Percentiles rank a stretch among this genome's conserved stretches.
phyloP scores from a whole-genome alignment of 2,797 vertebrate genomes.

The Macrochelys suwanniensis region DNA sequence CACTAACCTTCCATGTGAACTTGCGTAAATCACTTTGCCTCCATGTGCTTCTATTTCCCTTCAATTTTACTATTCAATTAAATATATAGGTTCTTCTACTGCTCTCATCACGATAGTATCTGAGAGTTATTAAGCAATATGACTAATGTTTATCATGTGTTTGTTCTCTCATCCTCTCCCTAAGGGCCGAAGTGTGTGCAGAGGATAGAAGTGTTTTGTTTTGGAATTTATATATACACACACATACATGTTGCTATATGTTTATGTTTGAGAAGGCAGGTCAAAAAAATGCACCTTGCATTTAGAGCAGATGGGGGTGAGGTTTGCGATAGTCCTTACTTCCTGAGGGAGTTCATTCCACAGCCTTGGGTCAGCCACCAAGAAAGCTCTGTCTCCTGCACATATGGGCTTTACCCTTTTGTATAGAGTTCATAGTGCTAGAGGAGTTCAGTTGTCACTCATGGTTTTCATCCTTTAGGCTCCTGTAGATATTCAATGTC shows the following conservation, averaged over 20 bases:
- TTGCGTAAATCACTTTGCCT: too few species aligned
- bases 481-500: too few species aligned
- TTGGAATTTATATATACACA: background rate
- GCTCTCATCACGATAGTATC: background rate
- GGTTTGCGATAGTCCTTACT: too few species aligned
- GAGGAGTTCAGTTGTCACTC: too few species aligned
- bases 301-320: too few species aligned
- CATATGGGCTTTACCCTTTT: too few species aligned
- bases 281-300: too few species aligned
- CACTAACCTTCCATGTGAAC: background rate
- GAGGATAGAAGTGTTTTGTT: background rate
- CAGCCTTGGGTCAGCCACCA: too few species aligned
- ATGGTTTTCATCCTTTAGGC: too few species aligned
- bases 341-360: too few species aligned
- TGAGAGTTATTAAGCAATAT: background rate
- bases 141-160: background rate
- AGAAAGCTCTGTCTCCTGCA: too few species aligned
- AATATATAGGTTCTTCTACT: background rate
- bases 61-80: background rate
- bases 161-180: background rate
- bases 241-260: background rate
- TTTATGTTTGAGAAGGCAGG: background rate
- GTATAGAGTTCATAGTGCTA: too few species aligned
- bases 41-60: background rate
- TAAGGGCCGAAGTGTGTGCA: background rate